A percentile compares a stretch with the other conserved stretches of the same genome.
These are phyloP conservation scores for Neelides sp. DNA, from an alignment of 1,140 invertebrate genomes.

Conservation along the genomic window DNA sequence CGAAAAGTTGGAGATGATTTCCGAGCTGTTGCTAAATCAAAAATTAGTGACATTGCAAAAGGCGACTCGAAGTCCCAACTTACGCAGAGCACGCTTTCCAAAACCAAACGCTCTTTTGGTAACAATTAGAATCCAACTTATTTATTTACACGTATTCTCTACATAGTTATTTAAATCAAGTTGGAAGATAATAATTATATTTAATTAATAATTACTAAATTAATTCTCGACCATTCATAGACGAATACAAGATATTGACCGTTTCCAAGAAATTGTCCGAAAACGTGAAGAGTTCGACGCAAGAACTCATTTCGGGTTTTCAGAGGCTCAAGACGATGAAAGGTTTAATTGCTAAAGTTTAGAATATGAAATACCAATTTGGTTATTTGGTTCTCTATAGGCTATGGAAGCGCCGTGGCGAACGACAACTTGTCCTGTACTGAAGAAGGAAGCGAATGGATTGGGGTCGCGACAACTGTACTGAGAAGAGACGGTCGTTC, in stretches of 20 bases:
- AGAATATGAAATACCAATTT: too few relatives aligned
- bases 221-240: slow-evolving; percentile 11
- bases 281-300: slow-evolving; percentile 13
- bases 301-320: background rate
- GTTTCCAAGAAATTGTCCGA: slow-evolving; percentile 26
- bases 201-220: background rate
- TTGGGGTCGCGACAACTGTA: slow-evolving; percentile 28
- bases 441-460: slow-evolving; percentile 19
- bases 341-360: too few relatives aligned
- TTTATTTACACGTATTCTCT: background rate
- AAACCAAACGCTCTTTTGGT: slow-evolving; percentile 16
- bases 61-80: slow-evolving; percentile 28
- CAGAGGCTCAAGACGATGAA: slow-evolving; percentile 1
- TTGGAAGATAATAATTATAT: background rate
- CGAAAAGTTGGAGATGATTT: slow-evolving; percentile 28
- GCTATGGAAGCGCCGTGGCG: slow-evolving; percentile 7
- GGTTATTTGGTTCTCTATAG: too few relatives aligned
- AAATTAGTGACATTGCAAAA: slow-evolving; percentile 31
- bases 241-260: slow-evolving; percentile 22
- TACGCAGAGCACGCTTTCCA: slow-evolving; percentile 22
- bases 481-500: slow-evolving; percentile 29
- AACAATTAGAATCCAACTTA: background rate
- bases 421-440: background rate
- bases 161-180: background rate
- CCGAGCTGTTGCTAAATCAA: slow-evolving; percentile 26